A percentile compares a stretch with the other conserved stretches of the same genome.
These are phyloP conservation scores for Teleopsis dalmanni DNA, from an alignment of 1,140 invertebrate genomes.

Conservation along the genomic window DNA sequence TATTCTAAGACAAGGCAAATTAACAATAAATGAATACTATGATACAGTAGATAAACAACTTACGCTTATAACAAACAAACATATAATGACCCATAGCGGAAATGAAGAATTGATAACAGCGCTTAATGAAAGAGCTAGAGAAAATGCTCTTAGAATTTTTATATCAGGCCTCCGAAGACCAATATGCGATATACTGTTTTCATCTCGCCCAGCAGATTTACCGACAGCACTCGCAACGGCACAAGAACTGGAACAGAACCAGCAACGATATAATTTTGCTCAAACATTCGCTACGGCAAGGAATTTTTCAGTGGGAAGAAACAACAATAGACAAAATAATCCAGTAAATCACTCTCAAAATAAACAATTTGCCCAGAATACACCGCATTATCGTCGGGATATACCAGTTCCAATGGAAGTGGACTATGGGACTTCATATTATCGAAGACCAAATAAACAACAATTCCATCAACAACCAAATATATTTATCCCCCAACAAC, in stretches of 20 bases:
- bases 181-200: neutral
- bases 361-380: no score
- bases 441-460: no score
- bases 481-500: no score
- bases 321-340: no score
- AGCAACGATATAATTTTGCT: neutral
- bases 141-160: neutral
- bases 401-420: no score
- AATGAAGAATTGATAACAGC: constrained; percentile 3
- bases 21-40: constrained; percentile 14
- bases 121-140: constrained; percentile 14
- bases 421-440: no score
- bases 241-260: neutral
- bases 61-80: constrained; percentile 14
- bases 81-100: constrained; percentile 14
- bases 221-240: neutral
- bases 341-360: no score
- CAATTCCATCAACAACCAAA: no score
- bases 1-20: constrained; percentile 9
- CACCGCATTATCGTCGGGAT: no score
- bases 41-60: constrained; percentile 11
- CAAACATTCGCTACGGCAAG: neutral
- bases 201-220: neutral
- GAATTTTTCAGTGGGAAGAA: no score
- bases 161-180: neutral